These are phyloP conservation scores for Dexiosoma caninum DNA, from an alignment of 2,888 invertebrate genomes.

Conservation along the genomic window DNA sequence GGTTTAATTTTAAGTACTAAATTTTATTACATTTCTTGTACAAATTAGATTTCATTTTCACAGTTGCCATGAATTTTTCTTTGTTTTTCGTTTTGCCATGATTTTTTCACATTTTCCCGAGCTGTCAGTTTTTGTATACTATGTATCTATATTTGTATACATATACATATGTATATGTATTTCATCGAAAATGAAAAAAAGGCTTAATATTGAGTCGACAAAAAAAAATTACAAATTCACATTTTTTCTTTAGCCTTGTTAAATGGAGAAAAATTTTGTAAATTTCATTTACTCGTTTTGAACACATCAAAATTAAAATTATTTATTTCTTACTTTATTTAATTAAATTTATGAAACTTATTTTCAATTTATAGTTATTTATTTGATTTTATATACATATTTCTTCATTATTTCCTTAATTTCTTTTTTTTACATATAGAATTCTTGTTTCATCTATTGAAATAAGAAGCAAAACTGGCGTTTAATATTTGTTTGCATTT, in stretches of 20 bases:
- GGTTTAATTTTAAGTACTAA: too few species aligned
- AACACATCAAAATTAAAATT: neutral
- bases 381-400: neutral
- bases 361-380: neutral
- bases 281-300: neutral
- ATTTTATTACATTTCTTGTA: neutral
- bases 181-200: conserved; percentile 18
- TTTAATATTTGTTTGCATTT: conserved; percentile 44
- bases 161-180: too few species aligned
- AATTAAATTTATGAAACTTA: conserved; percentile 25
- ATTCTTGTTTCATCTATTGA: conserved; percentile 17
- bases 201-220: conserved; percentile 36
- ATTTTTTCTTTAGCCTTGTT: conserved; percentile 51
- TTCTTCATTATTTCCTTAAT: conserved; percentile 7
- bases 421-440: conserved; percentile 18
- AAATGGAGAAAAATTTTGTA: neutral
- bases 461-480: conserved; percentile 40
- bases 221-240: conserved; percentile 55
- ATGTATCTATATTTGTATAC: too few species aligned
- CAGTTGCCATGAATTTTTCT: conserved; percentile 12
- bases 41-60: neutral
- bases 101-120: conserved; percentile 30
- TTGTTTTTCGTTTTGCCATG: conserved; percentile 23
- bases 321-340: neutral
- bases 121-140: conserved; percentile 65